Conservation (phyloP, 2,113 vertebrate species). For the Ciconia maguari region DNA sequence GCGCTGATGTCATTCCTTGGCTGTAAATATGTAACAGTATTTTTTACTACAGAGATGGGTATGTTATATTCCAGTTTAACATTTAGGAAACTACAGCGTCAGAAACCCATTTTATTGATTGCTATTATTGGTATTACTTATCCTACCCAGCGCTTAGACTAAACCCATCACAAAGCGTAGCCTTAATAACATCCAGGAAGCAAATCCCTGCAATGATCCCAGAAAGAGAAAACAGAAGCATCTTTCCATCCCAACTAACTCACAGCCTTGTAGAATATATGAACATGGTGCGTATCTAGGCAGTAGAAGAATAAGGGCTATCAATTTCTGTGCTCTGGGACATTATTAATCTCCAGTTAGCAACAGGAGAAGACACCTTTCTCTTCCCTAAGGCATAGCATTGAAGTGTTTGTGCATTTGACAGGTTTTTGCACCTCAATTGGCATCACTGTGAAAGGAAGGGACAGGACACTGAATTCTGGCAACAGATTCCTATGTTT, state of each 20-base stretch:
- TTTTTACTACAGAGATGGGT: not conserved
- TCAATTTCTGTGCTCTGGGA: not conserved
- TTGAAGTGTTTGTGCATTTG: not conserved
- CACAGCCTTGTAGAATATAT: rapidly evolving
- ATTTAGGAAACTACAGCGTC: not conserved
- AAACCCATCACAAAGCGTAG: not conserved
- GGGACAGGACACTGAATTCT: not conserved
- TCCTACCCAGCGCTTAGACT: not conserved
- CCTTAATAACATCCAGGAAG: not conserved
- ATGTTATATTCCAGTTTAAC: not conserved
- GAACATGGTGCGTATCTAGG: not conserved
- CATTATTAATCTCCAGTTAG: not conserved
- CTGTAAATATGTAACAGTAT: not conserved
- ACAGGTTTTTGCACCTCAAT: not conserved
- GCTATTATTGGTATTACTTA: not conserved
- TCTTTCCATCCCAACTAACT: not conserved
- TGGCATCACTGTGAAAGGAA: not conserved
- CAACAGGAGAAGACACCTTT: not conserved
- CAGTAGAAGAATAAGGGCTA: not conserved
- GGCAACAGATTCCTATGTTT: not conserved
- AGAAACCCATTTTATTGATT: not conserved
- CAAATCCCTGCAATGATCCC: not conserved
- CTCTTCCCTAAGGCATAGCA: not conserved
- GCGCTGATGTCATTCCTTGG: not conserved
- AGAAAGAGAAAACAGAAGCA: not conserved